These are phyloP conservation scores for Sturnus vulgaris DNA, from an alignment of 2,113 vertebrate genomes.

Conservation along the genomic window DNA sequence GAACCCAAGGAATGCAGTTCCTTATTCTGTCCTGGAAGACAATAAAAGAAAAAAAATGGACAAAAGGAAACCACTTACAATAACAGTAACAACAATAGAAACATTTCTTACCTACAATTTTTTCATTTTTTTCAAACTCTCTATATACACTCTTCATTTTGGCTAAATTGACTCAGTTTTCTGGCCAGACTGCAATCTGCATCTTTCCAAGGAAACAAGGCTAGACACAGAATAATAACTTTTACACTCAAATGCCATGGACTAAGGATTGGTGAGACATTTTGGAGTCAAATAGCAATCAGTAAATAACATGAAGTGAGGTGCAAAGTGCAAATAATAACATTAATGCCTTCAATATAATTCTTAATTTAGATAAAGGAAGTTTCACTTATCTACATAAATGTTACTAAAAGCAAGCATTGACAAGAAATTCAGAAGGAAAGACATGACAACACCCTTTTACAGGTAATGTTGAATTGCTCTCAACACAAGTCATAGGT, in stretches of 20 bases:
- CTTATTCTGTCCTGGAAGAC: neutral
- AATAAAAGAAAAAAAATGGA: neutral
- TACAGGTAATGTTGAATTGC: neutral
- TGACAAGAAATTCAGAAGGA: neutral
- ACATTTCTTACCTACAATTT: neutral
- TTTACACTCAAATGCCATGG: neutral
- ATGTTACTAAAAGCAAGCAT: neutral
- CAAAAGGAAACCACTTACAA: neutral
- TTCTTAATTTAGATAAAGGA: neutral
- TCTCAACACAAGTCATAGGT: neutral
- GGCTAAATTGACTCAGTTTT: neutral
- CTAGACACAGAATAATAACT: neutral
- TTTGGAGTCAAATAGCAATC: neutral
- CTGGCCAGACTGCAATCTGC: neutral
- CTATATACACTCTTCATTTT: neutral
- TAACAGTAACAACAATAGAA: neutral
- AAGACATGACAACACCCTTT: neutral
- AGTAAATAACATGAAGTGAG: neutral
- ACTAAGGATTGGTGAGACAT: neutral
- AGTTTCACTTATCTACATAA: neutral
- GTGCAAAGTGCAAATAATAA: neutral
- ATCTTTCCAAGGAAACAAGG: neutral
- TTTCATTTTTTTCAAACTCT: neutral
- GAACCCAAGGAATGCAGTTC: neutral
- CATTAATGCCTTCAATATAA: neutral